Conservation (phyloP, 2,888 invertebrate genomes). For the Euproctis similis region DNA sequence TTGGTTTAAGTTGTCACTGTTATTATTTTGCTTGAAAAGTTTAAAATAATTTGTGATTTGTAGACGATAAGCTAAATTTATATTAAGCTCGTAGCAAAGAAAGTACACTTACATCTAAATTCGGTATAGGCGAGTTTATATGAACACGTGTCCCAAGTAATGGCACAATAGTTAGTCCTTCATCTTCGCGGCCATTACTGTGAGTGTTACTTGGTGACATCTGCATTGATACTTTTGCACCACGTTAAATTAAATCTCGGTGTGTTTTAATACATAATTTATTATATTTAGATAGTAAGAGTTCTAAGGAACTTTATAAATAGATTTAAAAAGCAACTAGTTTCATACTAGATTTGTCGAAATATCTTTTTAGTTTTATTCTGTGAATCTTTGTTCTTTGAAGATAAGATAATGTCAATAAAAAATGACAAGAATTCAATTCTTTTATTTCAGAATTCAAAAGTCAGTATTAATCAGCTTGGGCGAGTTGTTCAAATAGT, state of each 20-base stretch:
- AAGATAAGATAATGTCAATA: conserved; percentile 63
- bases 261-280: conserved; percentile 27
- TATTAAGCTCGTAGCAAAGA: too few relatives aligned
- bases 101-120: too few relatives aligned
- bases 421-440: conserved; percentile 30
- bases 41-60: conserved; percentile 6
- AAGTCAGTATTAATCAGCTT: too few relatives aligned
- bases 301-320: conserved; percentile 27
- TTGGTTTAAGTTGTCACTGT: conserved; percentile 1
- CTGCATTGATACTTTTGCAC: too few relatives aligned
- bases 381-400: conserved; percentile 47
- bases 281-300: conserved; percentile 9
- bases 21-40: conserved; percentile 6
- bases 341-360: conserved; percentile 19
- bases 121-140: too few relatives aligned
- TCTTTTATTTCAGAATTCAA: conserved; percentile 5
- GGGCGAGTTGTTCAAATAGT: too few relatives aligned
- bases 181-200: too few relatives aligned
- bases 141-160: too few relatives aligned
- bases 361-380: conserved; percentile 44
- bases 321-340: conserved; percentile 27
- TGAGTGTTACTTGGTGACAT: too few relatives aligned
- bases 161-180: too few relatives aligned
- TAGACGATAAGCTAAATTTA: conserved; percentile 14
- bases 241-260: conserved; percentile 8